Evolutionary conservation across 2,888 invertebrate species (phyloP), one percentile per base, ranked within the genome.

Genomic region (Lucinisca nassula): DNA sequence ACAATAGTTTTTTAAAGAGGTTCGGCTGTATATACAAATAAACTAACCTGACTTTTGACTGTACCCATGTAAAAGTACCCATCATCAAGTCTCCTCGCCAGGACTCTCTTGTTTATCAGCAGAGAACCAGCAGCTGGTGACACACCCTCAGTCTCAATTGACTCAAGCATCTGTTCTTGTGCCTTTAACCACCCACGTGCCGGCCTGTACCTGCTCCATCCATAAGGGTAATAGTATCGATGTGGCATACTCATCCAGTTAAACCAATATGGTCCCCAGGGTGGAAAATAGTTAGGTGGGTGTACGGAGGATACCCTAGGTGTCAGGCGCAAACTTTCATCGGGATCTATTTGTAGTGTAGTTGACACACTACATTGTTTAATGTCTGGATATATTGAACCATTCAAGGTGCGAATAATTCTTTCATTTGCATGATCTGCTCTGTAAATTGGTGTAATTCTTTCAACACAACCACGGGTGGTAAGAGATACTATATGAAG

Each of bases 11-110:
- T n/a, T n/a, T n/a, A n/a, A n/a, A n/a, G n/a, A n/a, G n/a, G n/a
- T n/a, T n/a, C n/a, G n/a, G n/a, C n/a, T n/a, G n/a, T 40, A 40
- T 40, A 40, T n/a, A n/a, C n/a, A n/a, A n/a, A n/a, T n/a, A 45
- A 45, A 85, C 89, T 92, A 82, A 96, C 96, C 94, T 96, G 96
- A 89, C 95, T 95, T 86, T 96, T 95, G 10, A 96, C 95, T 24
- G 90, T 94, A 38, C 95, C 96, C 35, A 92, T 87, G 87, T 96
- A 96, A 90, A 95, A 96, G 77, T 94, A 94, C 2, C 96, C 96
- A 94, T 96, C 96, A 75, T 93, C 93, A 55, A 95, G 89, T 45
- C 95, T 88, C 67, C 96, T 81, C 6, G 96, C 96, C 40, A 96
- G 85, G 24, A 96, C 95, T 85, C 90, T 92, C 84, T 94, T 94